phyloP scores from a whole-genome alignment of 1,140 invertebrate species.

The Drosophila littoralis region DNA sequence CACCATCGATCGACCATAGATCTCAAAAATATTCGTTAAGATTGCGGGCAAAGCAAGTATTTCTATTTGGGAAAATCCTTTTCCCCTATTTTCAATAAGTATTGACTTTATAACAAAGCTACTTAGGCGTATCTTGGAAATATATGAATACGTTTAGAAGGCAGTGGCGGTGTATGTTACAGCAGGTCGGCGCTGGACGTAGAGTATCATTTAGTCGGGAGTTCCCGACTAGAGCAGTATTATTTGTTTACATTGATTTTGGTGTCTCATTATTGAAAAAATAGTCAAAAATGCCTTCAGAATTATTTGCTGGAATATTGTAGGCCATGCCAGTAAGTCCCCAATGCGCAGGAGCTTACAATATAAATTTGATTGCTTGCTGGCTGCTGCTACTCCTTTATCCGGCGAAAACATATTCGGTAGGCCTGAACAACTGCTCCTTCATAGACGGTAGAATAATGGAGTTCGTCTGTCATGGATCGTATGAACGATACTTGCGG shows the following conservation, averaged over 20 bases:
- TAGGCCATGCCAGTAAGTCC: slow-evolving; percentile 75
- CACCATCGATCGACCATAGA: no score
- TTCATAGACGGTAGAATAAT: slow-evolving; percentile 61
- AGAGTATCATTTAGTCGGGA: no score
- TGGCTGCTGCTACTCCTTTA: slow-evolving; percentile 35
- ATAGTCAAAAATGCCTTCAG: slow-evolving; percentile 68
- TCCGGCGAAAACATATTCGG: slow-evolving; percentile 3
- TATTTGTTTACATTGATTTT: slow-evolving; percentile 28
- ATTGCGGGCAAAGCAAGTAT: no score
- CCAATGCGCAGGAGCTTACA: slow-evolving; percentile 51
- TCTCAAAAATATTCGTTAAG: no score
- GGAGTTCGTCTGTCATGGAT: slow-evolving; percentile 58
- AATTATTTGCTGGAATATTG: slow-evolving; percentile 59
- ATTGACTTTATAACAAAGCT: no score
- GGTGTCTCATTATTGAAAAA: slow-evolving; percentile 41
- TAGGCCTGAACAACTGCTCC: slow-evolving; percentile 35
- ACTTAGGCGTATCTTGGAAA: no score
- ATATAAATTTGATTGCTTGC: slow-evolving; percentile 57
- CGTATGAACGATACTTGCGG: slow-evolving; percentile 36
- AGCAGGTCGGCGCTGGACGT: no score
- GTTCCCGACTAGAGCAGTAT: neutral
- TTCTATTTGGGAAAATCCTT: no score
- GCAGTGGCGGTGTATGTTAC: no score
- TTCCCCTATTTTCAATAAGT: no score
- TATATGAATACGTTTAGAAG: no score